These are phyloP conservation scores for Dendrolimus pini DNA, from an alignment of 2,888 invertebrate genomes.

Conservation along the genomic window DNA sequence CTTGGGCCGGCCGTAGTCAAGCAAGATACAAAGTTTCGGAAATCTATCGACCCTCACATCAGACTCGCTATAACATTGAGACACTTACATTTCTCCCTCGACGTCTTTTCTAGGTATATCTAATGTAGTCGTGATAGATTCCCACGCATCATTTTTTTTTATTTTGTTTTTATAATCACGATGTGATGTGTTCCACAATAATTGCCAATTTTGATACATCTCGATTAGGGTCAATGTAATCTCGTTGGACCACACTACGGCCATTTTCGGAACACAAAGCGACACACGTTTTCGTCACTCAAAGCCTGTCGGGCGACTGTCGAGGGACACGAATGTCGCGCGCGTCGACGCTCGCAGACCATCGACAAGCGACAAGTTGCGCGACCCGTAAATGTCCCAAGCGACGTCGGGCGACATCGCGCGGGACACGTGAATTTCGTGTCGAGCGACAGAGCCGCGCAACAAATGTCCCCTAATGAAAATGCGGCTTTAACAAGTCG, in stretches of 20 bases:
- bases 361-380: too few relatives aligned
- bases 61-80: conserved; percentile 7
- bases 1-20: conserved; percentile 12
- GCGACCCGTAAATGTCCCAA: too few relatives aligned
- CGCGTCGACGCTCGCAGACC: too few relatives aligned
- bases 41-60: conserved; percentile 8
- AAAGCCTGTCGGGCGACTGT: too few relatives aligned
- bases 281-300: too few relatives aligned
- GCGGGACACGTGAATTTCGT: too few relatives aligned
- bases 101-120: conserved; percentile 8
- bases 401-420: too few relatives aligned
- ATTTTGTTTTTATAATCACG: conserved; percentile 5
- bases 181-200: conserved; percentile 12
- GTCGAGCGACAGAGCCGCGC: too few relatives aligned
- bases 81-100: conserved; percentile 10
- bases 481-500: too few relatives aligned
- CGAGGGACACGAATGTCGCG: too few relatives aligned
- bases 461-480: too few relatives aligned
- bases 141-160: conserved; percentile 11
- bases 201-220: conserved; percentile 10
- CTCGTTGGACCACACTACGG: conserved; percentile 1
- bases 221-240: conserved; percentile 7
- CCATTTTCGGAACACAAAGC: too few relatives aligned
- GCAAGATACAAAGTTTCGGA: conserved; percentile 12
- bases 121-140: conserved; percentile 6